These are phyloP conservation scores for Trachelus tabidus DNA, from an alignment of 2,888 invertebrate genomes.

Conservation along the genomic window DNA sequence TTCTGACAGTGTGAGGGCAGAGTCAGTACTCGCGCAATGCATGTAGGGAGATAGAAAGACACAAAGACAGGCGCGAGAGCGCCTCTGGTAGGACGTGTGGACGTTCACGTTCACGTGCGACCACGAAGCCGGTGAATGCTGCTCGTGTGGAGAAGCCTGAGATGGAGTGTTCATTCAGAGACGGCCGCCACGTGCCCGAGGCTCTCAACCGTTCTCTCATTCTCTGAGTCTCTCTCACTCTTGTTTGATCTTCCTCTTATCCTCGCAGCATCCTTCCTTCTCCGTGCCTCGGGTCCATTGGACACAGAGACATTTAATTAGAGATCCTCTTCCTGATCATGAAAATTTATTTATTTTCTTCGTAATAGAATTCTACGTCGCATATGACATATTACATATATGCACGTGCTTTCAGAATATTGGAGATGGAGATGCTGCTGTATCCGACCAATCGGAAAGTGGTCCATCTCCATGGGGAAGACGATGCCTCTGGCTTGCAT, in stretches of 20 bases:
- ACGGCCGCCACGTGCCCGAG: slow-evolving; percentile 62
- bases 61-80: slow-evolving; percentile 9
- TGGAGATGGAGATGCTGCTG: neutral
- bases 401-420: neutral
- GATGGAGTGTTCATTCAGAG: slow-evolving; percentile 56
- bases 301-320: neutral
- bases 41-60: neutral
- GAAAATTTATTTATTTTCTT: neutral
- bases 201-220: slow-evolving; percentile 47
- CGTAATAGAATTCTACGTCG: neutral
- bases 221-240: neutral
- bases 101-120: slow-evolving; percentile 23
- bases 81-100: slow-evolving; percentile 26
- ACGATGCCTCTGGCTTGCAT: slow-evolving; percentile 51
- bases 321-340: neutral
- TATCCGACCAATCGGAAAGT: slow-evolving; percentile 50
- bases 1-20: neutral
- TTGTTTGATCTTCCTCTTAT: neutral
- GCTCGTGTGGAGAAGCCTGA: slow-evolving; percentile 25
- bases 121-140: slow-evolving; percentile 39
- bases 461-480: slow-evolving; percentile 49
- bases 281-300: neutral
- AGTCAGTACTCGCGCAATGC: neutral
- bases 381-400: neutral
- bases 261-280: neutral